Evolutionary conservation across 2,113 vertebrate genomes (phyloP), one percentile per base, ranked within the genome.

Genomic region (Oryzias celebensis): DNA sequence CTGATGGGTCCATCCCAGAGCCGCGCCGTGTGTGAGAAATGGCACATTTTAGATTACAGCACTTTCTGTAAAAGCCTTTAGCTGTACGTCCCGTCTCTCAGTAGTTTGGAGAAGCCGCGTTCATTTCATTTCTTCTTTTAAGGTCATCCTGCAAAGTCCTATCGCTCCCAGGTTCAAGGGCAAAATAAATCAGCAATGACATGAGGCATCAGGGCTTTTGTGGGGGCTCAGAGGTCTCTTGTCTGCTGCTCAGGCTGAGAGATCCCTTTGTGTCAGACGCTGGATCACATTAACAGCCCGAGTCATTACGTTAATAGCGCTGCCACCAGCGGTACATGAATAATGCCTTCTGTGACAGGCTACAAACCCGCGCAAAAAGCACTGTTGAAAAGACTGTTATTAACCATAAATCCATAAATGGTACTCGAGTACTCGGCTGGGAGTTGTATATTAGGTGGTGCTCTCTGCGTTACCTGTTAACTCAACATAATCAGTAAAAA

Each of bases 121-220:
- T 84, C 78, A 61, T 80, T 80, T 81, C 70, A 77, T 85, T 77
- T 80, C 81, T 77, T 71, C 62, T 75, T 79, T 83, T 73, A 78
- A 82, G 70, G 75, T 73, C 73, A 68, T 75, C 70, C 84, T 77
- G 52, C 81, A 79, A 85, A 83, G 84, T 88, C 70, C 78, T 52
- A 65, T 77, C 83, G 71, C 65, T 18, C 62, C 72, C 74, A 79
- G 78, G 87, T 89, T 89, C 87, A 90, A 90, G 87, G 89, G 80
- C 85, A 73, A 82, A 82, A 89, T 89, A 89, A 90, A 89, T 90
- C 89, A 89, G 81, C 68, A 55, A 68, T 68, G 85, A 85, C 86
- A 85, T 61, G 50, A 87, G 82, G 66, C 77, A 47, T 79, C 61
- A 69, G 80, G 66, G 81, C 79, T 80, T 81, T 85, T 85, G 70